phyloP scores from a whole-genome alignment of 2,113 vertebrate genomes.

The Archocentrus centrarchus region DNA sequence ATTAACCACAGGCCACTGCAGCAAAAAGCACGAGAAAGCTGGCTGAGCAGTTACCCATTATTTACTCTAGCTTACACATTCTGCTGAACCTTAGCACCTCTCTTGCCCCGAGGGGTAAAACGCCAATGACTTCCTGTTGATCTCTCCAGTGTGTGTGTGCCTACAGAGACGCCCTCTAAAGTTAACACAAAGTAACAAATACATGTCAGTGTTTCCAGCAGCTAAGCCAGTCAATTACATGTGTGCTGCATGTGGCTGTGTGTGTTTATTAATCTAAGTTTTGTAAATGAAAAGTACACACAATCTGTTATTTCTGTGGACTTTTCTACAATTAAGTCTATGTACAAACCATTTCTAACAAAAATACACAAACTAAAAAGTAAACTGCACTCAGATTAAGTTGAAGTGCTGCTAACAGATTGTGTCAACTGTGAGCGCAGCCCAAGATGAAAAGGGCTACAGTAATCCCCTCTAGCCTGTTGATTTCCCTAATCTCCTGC shows the following conservation, averaged over 20 bases:
- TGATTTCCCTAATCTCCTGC: slow-evolving; percentile 79
- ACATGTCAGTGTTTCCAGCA: slow-evolving; percentile 36
- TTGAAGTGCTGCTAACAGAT: slow-evolving; percentile 75
- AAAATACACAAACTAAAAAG: slow-evolving; percentile 71
- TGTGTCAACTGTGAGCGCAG: slow-evolving; percentile 76
- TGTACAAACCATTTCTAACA: slow-evolving; percentile 63
- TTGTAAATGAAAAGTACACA: not conserved
- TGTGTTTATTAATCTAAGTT: slow-evolving; percentile 31
- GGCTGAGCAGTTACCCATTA: not conserved
- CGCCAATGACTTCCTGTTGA: slow-evolving; percentile 32
- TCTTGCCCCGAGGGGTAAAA: not conserved
- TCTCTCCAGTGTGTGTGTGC: slow-evolving; percentile 23
- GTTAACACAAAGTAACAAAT: slow-evolving; percentile 47
- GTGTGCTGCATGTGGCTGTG: not conserved
- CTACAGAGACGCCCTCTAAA: slow-evolving; percentile 7
- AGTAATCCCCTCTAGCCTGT: slow-evolving; percentile 78
- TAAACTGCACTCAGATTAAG: slow-evolving; percentile 74
- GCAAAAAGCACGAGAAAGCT: not conserved
- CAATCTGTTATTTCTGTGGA: slow-evolving; percentile 46
- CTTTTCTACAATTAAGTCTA: slow-evolving; percentile 60
- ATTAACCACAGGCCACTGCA: not conserved
- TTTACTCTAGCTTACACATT: not conserved
- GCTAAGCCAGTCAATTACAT: slow-evolving; percentile 4
- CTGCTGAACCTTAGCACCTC: not conserved
- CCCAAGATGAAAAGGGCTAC: slow-evolving; percentile 74